Base-by-base conservation (phyloP, 2,888 invertebrate genomes). In the Ceriagrion tenellum region DNA sequence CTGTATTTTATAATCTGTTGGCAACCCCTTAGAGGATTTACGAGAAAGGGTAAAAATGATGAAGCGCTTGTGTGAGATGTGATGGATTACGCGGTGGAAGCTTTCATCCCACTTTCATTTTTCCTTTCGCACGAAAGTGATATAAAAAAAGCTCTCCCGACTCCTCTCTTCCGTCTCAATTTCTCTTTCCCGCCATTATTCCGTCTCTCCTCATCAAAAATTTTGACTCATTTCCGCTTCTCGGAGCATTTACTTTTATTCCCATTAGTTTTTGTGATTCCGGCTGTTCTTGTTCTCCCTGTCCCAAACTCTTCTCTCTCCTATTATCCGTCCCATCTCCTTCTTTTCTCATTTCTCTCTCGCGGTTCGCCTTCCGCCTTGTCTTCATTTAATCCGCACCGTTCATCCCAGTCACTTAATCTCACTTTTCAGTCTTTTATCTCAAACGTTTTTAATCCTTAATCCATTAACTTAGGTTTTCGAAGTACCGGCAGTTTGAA, bases 181-280 rank as follows among this genome's bases (percentile, higher is more conserved):
- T 47, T 55, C 89, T n/a, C 26, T 88, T 23, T n/a, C 12, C 89
- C 3, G 13, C 55, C 55, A 23, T 89, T 55, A 47, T n/a, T n/a
- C 55, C 47, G 47, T 89, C 26, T 55, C 26, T 26, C 55, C 55
- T 55, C 26, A 13, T 47, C 23, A 13, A 55, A n/a, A 20, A 30
- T 89, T n/a, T 23, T n/a, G 6, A 13, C 55, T 20, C 26, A 18
- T 55, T 23, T 55, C 89, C 55, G n/a, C 55, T 18, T 18, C 55
- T 89, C 88, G 12, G 20, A 69, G 81, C 30, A 10, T 81, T 69
- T 81, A 18, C 81, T 81, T 81, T 81, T 35, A 81, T 81, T 81
- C 35, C 81, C 81, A 81, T 81, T 81, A 81, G 81, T 81, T 81
- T 81, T 81, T 35, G 35, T 35, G 35, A 81, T 81, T 81, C 81